A percentile compares a stretch with the other conserved stretches of the same genome.
Evolutionary conservation across 2,113 vertebrate genomes (phyloP).

Genomic region (Marmota flaviventris): DNA sequence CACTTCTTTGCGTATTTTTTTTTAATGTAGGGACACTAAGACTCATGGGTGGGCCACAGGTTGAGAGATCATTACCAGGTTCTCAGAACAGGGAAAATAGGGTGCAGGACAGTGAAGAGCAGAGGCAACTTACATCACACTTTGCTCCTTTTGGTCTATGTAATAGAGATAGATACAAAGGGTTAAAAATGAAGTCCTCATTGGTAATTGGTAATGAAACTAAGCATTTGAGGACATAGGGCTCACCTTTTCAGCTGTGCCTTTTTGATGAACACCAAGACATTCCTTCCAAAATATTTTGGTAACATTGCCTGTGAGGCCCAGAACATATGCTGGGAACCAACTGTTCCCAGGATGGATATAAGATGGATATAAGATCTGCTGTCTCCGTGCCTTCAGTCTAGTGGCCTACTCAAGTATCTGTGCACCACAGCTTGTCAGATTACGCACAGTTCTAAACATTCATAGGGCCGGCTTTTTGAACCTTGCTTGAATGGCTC

Average conservation of each 20-base stretch:
- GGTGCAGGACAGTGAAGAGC: background rate
- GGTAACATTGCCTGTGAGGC: background rate
- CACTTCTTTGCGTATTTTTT: background rate
- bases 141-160: background rate
- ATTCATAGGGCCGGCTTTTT: background rate
- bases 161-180: background rate
- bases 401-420: too few species aligned
- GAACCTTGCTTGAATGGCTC: background rate
- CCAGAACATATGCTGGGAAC: background rate
- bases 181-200: background rate
- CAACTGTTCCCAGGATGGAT: background rate
- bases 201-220: background rate
- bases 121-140: background rate
- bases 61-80: background rate
- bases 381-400: background rate
- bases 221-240: background rate
- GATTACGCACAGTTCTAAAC: background rate
- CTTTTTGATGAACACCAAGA: background rate
- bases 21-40: background rate
- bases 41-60: background rate
- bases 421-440: background rate
- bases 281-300: slow-evolving; percentile 8
- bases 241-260: background rate
- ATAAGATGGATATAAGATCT: background rate
- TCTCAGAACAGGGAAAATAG: background rate